A percentile compares a stretch with the other conserved stretches of the same genome.
Conservation (phyloP, 2,888 invertebrate genomes). For the Elegia similella region DNA sequence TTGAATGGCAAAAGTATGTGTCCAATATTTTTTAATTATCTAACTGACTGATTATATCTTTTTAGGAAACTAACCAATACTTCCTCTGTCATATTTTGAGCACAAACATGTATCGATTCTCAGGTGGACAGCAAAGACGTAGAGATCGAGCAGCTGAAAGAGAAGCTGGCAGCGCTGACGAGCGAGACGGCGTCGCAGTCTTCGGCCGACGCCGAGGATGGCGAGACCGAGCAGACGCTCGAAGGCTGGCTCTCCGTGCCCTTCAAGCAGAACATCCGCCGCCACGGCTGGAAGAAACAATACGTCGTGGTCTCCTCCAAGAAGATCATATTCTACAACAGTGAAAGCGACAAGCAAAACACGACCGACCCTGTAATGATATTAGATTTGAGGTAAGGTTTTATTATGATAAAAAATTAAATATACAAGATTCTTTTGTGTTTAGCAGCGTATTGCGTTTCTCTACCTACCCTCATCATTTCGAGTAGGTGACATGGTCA, state of each 20-base stretch:
- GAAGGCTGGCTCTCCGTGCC: conserved; percentile 98
- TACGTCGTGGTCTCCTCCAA: conserved; percentile 98
- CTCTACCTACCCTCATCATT: no score
- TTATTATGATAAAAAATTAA: not conserved
- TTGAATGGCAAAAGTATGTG: no score
- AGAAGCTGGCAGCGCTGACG: conserved; percentile 89
- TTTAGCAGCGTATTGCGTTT: no score
- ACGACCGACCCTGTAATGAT: conserved; percentile 97
- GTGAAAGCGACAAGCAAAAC: conserved; percentile 96
- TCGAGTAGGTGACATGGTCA: no score
- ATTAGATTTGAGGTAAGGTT: conserved; percentile 93
- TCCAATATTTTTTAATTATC: no score
- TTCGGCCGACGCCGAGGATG: conserved; percentile 93
- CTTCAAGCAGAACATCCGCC: conserved; percentile 95
- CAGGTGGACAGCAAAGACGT: conserved; percentile 96
- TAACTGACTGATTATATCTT: no score
- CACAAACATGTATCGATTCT: conserved; percentile 5
- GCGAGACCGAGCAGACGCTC: conserved; percentile 89
- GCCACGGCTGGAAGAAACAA: conserved; percentile 98
- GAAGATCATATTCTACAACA: conserved; percentile 98
- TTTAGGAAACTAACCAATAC: no score
- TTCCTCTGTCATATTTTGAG: no score
- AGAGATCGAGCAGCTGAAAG: conserved; percentile 95
- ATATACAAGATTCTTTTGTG: no score
- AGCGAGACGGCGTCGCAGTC: conserved; percentile 95